Base-by-base conservation (phyloP, 1,140 invertebrate species). In the Heliconius congener region DNA sequence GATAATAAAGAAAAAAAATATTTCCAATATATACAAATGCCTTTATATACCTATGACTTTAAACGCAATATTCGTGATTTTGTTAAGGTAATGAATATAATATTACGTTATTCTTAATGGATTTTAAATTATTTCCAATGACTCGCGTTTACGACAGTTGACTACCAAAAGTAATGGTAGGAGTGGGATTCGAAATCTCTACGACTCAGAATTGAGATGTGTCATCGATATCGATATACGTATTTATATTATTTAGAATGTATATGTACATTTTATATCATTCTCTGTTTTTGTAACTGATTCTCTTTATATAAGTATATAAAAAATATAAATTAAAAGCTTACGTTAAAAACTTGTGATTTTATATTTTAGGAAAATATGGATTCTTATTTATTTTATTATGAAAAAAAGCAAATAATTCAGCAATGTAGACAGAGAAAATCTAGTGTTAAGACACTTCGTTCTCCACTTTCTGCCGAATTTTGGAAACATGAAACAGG, bases 141-240 rank as follows among this genome's bases (percentile, higher is more conserved):
- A 84, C 37, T 84, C 83, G 82, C 76, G 73, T 80, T 74, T 76
- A 77, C 71, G 77, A 81, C 77, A 81, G 78, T 82, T 18, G 52
- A 30, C 42, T 57, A 34, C 72, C 66, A 72, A 76, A 71, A 72
- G 76, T 57, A 72, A 77, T 75, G 55, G 46, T 73, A 81, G 75
- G 60, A 66, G 60, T 77, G 75, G 76, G 19, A 55, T 78, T 74
- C 5, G 30, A 73, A 74, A 75, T 70, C 37, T 72, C 80, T 79
- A 82, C 77, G 83, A 75, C 81, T 79, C 82, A 81, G 83, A 83
- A 77, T 78, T 79, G 81, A 81, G 83, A 83, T 88, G 88, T 88
- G 87, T 90, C 90, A 91, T 91, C 89, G 86, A 86, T 85, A 81
- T 84, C 73, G 71, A 50, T 50, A 23, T n/a, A 23, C 23, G 3